phyloP scores from a whole-genome alignment of 2,113 vertebrate genomes.

The Smithornis capensis region DNA sequence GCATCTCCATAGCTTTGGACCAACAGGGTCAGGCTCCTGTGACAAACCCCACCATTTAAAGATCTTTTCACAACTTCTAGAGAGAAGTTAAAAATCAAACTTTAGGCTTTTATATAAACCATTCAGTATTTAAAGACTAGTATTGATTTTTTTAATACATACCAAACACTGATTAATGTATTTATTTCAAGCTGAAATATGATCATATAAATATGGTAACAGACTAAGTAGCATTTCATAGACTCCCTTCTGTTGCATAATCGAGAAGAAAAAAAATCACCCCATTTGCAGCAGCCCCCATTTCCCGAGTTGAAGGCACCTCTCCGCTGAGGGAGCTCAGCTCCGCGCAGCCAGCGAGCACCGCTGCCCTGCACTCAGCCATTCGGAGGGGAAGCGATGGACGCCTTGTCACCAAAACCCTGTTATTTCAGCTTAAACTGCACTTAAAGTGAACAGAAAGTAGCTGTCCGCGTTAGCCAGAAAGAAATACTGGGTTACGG shows the following conservation, averaged over 20 bases:
- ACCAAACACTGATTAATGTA: background rate
- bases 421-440: background rate
- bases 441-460: background rate
- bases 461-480: fast-evolving
- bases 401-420: background rate
- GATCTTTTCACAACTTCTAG: background rate
- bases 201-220: background rate
- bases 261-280: background rate
- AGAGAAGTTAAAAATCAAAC: background rate
- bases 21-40: background rate
- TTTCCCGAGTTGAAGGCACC: fast-evolving
- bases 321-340: background rate
- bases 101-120: background rate
- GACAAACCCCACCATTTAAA: background rate
- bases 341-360: fast-evolving
- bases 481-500: fast-evolving
- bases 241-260: background rate
- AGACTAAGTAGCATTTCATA: background rate
- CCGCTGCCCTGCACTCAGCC: background rate
- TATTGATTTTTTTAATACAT: background rate
- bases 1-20: background rate
- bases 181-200: background rate
- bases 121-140: background rate
- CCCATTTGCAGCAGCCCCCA: background rate
- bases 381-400: background rate